These are phyloP conservation scores for Aphaenogaster ashmeadi DNA, from an alignment of 1,140 invertebrate species.

Conservation along the genomic window DNA sequence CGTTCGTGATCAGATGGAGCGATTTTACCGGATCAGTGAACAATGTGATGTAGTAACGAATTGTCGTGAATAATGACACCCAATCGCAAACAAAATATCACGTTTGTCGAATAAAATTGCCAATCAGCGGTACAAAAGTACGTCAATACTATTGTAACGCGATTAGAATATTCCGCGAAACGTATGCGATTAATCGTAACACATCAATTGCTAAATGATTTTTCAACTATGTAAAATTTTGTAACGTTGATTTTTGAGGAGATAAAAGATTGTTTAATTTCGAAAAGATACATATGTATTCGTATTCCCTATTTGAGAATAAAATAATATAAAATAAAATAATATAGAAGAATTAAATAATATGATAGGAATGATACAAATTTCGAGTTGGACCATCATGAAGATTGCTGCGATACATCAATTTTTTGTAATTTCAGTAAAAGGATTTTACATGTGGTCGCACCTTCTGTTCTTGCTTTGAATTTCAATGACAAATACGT, in stretches of 20 bases:
- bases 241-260: too few species aligned
- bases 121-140: not conserved
- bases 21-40: slow-evolving; percentile 43
- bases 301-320: too few species aligned
- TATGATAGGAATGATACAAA: not conserved
- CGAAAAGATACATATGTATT: too few species aligned
- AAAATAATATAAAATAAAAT: too few species aligned
- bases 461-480: not conserved
- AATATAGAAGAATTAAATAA: not conserved
- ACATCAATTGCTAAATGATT: not conserved
- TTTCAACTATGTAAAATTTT: not conserved
- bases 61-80: not conserved
- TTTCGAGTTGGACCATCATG: not conserved
- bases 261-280: too few species aligned
- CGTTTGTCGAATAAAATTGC: slow-evolving; percentile 16
- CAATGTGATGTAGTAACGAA: slow-evolving; percentile 37
- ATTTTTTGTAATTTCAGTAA: not conserved
- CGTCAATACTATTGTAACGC: not conserved
- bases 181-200: not conserved
- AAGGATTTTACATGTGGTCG: not conserved
- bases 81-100: slow-evolving; percentile 9
- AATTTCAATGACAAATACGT: slow-evolving; percentile 6
- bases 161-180: not conserved
- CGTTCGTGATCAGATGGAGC: slow-evolving; percentile 39
- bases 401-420: not conserved